Evolutionary conservation across 2,113 vertebrate genomes (phyloP), one percentile per base, ranked within the genome.

Genomic region (Amazona guildingii): DNA sequence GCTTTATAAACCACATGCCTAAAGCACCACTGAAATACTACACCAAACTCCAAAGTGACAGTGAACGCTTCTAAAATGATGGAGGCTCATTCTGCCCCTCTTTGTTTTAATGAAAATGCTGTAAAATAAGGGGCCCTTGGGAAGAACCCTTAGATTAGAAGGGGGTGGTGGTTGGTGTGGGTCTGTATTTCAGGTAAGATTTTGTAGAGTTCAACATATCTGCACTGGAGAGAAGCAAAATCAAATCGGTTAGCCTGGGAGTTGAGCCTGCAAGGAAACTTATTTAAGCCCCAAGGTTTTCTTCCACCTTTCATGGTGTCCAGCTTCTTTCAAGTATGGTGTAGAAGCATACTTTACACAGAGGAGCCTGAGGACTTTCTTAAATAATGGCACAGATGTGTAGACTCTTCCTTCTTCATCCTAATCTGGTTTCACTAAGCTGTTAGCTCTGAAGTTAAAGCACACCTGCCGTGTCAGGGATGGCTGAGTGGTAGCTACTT

Each of bases 21-120:
- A 62, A 87, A 94, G 77, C 83, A 74, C 27, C 2, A 5, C 66
- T 96, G 95, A 94, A 96, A 94, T 92, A 93, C 33, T 95, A 92
- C 61, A 86, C 84, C 66, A 4, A 75, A 75, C 76, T 86, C 61
- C 37, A 81, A 88, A 80, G 88, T 92, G 87, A 79, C 57, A 23
- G 29, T 37, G 78, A 79, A 66, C 0, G 0, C 57, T 89, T 96
- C 64, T 73, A 2, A 89, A 86, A 69, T 67, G n/a, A n/a, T 62
- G 66, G 54, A 69, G 52, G 31, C 49, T 75, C n/a, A 64, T 44
- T 88, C 86, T 89, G 37, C 19, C 43, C 14, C 20, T 82, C 72
- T 83, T 77, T 83, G 68, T 88, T 92, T 89, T 78, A 35, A 44
- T 25, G 46, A 81, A 90, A 87, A 81, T 67, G 39, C 29, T 61